Conservation (phyloP, 1,140 invertebrate genomes). For the Kradibia gibbosae region DNA sequence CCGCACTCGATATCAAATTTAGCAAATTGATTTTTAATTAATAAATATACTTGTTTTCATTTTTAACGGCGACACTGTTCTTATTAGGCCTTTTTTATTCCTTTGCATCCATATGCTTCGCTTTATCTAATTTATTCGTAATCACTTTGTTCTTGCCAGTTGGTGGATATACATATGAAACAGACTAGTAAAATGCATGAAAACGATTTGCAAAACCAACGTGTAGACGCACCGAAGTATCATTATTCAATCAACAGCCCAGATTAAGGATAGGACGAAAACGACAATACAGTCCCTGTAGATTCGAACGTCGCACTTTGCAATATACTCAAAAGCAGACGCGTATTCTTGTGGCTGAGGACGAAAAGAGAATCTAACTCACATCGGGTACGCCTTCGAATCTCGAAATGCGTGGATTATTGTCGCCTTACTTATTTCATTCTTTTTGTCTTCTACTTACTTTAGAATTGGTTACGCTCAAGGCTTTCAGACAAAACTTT, state of each 20-base stretch:
- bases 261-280: slow-evolving; percentile 11
- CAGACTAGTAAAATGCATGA: no score
- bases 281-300: not conserved
- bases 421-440: not conserved
- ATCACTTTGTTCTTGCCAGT: no score
- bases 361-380: not conserved
- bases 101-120: no score
- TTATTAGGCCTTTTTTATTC: no score
- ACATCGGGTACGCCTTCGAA: not conserved
- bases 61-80: no score
- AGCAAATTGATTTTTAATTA: no score
- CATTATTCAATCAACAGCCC: slow-evolving; percentile 43
- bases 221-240: not conserved
- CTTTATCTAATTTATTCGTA: no score
- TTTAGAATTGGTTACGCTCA: not conserved
- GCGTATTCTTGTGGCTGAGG: not conserved
- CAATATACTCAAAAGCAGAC: slow-evolving; percentile 12
- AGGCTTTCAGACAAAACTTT: not conserved
- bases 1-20: no score
- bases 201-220: not conserved
- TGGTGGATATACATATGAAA: no score
- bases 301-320: not conserved
- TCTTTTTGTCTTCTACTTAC: not conserved
- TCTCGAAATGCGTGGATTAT: not conserved
- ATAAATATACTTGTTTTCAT: no score